Evolutionary conservation across 2,113 vertebrate species (phyloP), one percentile per base, ranked within the genome.

Genomic region (Callaeas wilsoni): DNA sequence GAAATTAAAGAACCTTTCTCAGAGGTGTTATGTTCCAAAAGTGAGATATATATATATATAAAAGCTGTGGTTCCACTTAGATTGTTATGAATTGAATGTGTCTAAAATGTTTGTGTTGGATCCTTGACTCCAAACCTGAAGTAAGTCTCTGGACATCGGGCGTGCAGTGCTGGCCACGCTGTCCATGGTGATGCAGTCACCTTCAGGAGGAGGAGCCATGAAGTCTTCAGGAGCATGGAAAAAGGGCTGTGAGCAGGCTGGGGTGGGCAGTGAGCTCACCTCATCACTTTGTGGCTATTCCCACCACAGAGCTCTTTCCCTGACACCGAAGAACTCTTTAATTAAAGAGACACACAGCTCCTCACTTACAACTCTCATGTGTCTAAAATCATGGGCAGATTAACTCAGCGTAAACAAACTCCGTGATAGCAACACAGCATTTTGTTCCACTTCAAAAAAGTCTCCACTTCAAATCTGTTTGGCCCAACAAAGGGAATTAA

Each of bases 1-100:
- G 86, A 85, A 91, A 96, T 92, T 85, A 84, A 94, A 94, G 91
- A 93, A 76, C 62, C 52, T 65, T 81, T 81, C 95, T 85, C 56
- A 70, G 75, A 77, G 69, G 41, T 87, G 65, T 53, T 76, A 7
- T 10, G 26, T 73, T 77, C 80, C 64, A 27, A 89, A 92, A 94
- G 88, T 70, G 18, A 60, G 2, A 39, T 33, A 44, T 7, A 57
- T 64, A 41, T 63, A 59, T 52, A 64, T 12, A n/a, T 50, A 73
- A n/a, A 93, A 85, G 26, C 35, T 82, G 23, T 37, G 57, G 47
- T 41, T 91, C 35, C 47, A 73, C 81, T 88, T 94, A 47, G 60
- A 90, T 55, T 0, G 0, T 75, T 94, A 63, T 55, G 77, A 46
- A 76, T 64, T 55, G 53, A 82, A 84, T 1, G 21, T 64, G 68